A percentile compares a stretch with the other conserved stretches of the same genome.
phyloP scores from a whole-genome alignment of 2,888 invertebrate genomes.

The Macrosiphum euphorbiae region DNA sequence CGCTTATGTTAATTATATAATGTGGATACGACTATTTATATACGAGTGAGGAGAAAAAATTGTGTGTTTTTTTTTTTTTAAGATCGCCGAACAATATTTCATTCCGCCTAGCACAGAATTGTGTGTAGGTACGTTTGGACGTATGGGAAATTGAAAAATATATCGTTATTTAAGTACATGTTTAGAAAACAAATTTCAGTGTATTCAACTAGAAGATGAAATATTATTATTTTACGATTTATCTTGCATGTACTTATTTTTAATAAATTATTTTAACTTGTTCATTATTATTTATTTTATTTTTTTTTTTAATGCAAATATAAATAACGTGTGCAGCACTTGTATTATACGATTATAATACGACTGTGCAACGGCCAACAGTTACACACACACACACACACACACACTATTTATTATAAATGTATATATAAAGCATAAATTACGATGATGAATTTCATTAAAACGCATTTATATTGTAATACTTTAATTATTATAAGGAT shows the following conservation, averaged over 20 bases:
- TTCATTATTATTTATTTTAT: neutral
- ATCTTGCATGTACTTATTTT: slow-evolving; percentile 9
- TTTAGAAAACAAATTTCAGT: neutral
- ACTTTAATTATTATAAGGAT: neutral
- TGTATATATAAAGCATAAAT: neutral
- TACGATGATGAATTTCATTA: neutral
- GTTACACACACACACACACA: neutral
- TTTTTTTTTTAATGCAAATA: neutral
- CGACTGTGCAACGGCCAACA: neutral
- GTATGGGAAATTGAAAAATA: slow-evolving; percentile 3
- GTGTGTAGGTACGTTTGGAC: neutral
- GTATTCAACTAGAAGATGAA: neutral
- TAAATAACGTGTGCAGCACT: slow-evolving; percentile 4
- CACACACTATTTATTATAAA: neutral
- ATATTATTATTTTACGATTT: slow-evolving; percentile 25
- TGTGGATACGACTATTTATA: neutral
- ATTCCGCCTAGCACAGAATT: neutral
- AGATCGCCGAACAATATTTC: neutral
- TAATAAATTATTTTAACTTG: slow-evolving; percentile 16
- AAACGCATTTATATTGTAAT: neutral
- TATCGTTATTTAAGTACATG: slow-evolving; percentile 7
- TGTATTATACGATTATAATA: neutral
- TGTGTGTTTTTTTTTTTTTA: neutral
- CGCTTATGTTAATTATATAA: neutral
- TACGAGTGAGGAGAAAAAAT: neutral